Percentiles rank a stretch among this genome's conserved stretches.
Conservation (phyloP, 2,888 invertebrate species). For the Resseliella maxima region DNA sequence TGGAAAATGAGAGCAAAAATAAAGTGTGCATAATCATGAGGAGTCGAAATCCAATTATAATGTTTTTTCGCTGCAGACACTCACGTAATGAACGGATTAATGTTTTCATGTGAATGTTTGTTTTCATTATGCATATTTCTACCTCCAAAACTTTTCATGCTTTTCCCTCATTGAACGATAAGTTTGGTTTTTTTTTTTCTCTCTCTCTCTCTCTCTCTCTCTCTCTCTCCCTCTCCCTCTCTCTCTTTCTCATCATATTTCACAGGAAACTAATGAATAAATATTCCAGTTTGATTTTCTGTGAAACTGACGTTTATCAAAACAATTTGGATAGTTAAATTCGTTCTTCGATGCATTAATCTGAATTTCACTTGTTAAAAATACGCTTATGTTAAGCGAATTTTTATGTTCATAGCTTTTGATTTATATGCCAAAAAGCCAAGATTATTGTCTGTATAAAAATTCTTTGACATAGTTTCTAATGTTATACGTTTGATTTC, state of each 20-base stretch:
- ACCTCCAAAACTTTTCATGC: conserved; percentile 35
- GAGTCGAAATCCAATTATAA: conserved; percentile 49
- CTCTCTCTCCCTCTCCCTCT: too few species aligned
- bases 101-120: conserved; percentile 38
- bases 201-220: too few species aligned
- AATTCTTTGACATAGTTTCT: conserved; percentile 19
- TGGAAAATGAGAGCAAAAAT: conserved; percentile 37
- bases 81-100: conserved; percentile 24
- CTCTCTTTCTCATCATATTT: too few species aligned
- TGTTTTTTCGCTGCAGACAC: conserved; percentile 14
- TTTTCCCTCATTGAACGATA: background rate
- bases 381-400: conserved; percentile 5
- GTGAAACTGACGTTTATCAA: background rate
- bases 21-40: conserved; percentile 51
- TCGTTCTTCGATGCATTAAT: background rate
- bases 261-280: conserved; percentile 1
- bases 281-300: conserved; percentile 6
- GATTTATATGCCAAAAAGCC: background rate
- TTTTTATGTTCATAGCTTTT: conserved; percentile 8
- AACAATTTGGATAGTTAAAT: conserved; percentile 10
- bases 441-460: background rate
- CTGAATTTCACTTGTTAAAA: conserved; percentile 38
- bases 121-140: conserved; percentile 41
- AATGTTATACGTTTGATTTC: background rate
- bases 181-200: background rate